A percentile compares a stretch with the other conserved stretches of the same genome.
phyloP scores from a whole-genome alignment of 2,797 vertebrate species.

The Gorsachius magnificus region DNA sequence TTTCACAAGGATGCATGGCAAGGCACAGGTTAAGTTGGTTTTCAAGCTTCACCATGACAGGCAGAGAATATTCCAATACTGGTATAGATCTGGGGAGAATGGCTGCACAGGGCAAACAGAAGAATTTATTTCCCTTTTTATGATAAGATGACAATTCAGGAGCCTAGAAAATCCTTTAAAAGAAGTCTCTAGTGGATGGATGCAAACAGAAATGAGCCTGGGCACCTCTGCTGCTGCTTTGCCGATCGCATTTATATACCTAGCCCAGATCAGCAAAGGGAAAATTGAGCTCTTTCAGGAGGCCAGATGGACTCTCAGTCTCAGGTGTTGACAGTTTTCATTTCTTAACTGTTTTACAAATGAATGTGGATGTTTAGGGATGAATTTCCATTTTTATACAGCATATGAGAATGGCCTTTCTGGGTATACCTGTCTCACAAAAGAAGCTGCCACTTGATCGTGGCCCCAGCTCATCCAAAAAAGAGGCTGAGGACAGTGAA shows the following conservation, averaged over 20 bases:
- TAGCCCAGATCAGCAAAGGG: neutral
- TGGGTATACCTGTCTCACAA: neutral
- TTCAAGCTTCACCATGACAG: neutral
- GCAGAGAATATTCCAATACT: neutral
- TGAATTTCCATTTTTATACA: constrained; percentile 33
- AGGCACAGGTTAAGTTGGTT: constrained; percentile 2
- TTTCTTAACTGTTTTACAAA: constrained; percentile 43
- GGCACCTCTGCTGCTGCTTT: constrained; percentile 24
- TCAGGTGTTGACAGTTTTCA: constrained; percentile 43
- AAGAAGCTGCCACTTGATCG: neutral
- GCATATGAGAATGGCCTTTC: neutral
- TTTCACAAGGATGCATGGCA: neutral
- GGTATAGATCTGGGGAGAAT: neutral
- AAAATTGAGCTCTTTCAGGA: constrained; percentile 19
- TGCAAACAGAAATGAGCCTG: constrained; percentile 37
- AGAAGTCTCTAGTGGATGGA: constrained; percentile 39
- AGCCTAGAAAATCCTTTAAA: constrained; percentile 25
- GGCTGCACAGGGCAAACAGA: constrained; percentile 14
- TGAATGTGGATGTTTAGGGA: constrained; percentile 25
- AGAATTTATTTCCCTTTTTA: constrained; percentile 51
- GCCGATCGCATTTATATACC: neutral
- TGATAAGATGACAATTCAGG: constrained; percentile 28
- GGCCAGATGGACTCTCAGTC: constrained; percentile 38
- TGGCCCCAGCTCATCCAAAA: neutral
- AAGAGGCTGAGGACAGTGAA: neutral